Percentiles rank a stretch among this genome's conserved stretches.
Conservation (phyloP, 2,113 vertebrate species). For the Dermatemys mawii region DNA sequence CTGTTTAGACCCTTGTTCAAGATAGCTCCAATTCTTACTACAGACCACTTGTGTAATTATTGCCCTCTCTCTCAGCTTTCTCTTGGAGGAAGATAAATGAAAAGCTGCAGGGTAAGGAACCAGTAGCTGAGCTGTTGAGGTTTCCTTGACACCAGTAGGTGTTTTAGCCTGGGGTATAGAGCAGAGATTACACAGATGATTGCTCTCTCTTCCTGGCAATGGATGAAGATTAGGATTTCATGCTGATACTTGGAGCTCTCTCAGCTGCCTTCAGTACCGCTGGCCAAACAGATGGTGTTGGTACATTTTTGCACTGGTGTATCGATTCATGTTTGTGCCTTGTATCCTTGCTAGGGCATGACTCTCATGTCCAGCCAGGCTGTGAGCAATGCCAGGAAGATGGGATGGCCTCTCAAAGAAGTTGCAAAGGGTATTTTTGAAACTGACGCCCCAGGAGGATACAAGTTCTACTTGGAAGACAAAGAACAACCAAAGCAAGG, state of each 20-base stretch:
- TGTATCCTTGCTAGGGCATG: conserved; percentile 81
- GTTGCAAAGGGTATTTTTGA: conserved; percentile 83
- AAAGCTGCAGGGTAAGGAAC: not conserved
- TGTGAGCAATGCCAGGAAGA: conserved; percentile 86
- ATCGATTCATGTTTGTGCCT: not conserved
- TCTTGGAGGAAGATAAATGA: rapidly evolving
- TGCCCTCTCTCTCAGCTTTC: rapidly evolving
- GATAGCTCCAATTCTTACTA: not conserved
- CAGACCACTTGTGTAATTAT: not conserved
- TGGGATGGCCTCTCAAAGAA: conserved; percentile 90
- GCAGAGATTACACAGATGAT: not conserved
- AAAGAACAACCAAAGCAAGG: conserved; percentile 80
- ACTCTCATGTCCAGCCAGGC: conserved; percentile 91
- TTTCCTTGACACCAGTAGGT: not conserved
- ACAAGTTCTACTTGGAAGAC: conserved; percentile 91
- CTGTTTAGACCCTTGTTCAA: rapidly evolving
- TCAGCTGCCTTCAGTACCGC: not conserved
- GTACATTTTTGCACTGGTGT: not conserved
- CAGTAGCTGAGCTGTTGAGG: not conserved
- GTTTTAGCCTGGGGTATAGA: not conserved
- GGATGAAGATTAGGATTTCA: not conserved
- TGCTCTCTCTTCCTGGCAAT: not conserved
- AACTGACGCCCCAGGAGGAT: conserved; percentile 91
- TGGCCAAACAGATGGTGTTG: not conserved
- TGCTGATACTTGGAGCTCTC: not conserved